A percentile compares a stretch with the other conserved stretches of the same genome.
Conservation (phyloP, 2,797 vertebrate genomes). For the Sebastiscus albofasciatus region DNA sequence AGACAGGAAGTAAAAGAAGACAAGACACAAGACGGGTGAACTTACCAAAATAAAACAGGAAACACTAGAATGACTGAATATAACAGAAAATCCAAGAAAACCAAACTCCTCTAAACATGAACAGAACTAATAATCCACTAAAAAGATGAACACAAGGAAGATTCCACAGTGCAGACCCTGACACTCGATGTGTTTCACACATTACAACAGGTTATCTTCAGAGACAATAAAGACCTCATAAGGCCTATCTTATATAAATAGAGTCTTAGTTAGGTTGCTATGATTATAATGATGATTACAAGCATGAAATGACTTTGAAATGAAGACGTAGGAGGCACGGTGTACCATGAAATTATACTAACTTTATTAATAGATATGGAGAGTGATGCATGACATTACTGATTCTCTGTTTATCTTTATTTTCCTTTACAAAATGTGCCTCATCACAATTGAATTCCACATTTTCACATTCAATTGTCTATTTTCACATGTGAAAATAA, state of each 20-base stretch:
- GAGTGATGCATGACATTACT: background rate
- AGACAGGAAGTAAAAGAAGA: no score
- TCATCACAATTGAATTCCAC: accelerated
- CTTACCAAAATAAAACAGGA: no score
- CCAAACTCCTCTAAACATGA: no score
- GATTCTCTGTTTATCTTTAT: background rate
- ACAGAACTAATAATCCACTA: no score
- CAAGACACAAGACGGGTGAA: no score
- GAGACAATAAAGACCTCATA: background rate
- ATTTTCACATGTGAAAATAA: background rate
- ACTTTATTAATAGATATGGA: background rate
- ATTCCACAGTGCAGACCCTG: no score
- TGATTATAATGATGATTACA: constrained; percentile 17
- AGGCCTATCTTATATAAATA: background rate
- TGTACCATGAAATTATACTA: background rate
- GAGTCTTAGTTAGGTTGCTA: background rate
- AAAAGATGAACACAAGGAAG: no score
- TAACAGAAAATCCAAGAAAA: no score
- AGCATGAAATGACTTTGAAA: background rate
- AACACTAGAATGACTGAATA: no score
- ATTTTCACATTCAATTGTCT: no score
- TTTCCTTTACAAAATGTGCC: background rate
- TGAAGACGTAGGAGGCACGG: no score
- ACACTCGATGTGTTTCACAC: background rate
- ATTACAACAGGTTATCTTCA: background rate